A percentile compares a stretch with the other conserved stretches of the same genome.
phyloP scores from a whole-genome alignment of 2,797 vertebrate genomes.

The Tinamus major region DNA sequence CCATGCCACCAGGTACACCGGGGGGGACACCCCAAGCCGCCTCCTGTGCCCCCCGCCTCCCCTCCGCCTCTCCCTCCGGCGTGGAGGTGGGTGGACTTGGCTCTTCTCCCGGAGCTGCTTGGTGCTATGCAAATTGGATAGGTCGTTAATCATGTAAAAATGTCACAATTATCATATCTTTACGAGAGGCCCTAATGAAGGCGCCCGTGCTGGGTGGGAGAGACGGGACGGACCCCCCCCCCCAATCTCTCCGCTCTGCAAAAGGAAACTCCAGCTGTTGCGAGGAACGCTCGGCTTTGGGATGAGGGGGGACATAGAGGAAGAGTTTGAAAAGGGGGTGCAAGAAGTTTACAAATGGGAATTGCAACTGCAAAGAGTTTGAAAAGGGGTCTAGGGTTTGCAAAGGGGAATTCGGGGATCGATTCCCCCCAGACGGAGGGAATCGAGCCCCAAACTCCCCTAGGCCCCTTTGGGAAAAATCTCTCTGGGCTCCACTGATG shows the following conservation, averaged over 20 bases:
- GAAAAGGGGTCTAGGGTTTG: not conserved
- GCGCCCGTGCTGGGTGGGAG: conserved; percentile 10
- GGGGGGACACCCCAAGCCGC: not conserved
- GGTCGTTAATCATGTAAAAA: conserved; percentile 84
- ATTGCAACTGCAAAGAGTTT: no score
- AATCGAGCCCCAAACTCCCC: no score
- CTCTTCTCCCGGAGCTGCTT: conserved; percentile 11
- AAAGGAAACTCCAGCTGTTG: not conserved
- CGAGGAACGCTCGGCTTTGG: not conserved
- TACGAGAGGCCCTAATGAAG: conserved; percentile 81
- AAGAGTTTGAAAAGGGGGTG: not conserved
- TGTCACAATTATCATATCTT: conserved; percentile 84
- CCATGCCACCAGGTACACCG: not conserved
- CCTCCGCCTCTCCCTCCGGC: not conserved
- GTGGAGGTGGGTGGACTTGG: conserved; percentile 6
- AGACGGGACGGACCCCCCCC: not conserved
- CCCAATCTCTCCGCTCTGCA: not conserved
- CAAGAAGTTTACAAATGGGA: no score
- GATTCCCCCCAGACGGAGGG: no score
- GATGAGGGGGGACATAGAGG: not conserved
- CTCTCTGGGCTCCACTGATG: accelerated
- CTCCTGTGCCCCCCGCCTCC: not conserved
- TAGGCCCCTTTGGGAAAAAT: no score
- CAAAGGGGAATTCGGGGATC: no score
- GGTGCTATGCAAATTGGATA: conserved; percentile 79